These are phyloP conservation scores for Dipodomys spectabilis DNA, from an alignment of 2,113 vertebrate genomes.

Conservation along the genomic window DNA sequence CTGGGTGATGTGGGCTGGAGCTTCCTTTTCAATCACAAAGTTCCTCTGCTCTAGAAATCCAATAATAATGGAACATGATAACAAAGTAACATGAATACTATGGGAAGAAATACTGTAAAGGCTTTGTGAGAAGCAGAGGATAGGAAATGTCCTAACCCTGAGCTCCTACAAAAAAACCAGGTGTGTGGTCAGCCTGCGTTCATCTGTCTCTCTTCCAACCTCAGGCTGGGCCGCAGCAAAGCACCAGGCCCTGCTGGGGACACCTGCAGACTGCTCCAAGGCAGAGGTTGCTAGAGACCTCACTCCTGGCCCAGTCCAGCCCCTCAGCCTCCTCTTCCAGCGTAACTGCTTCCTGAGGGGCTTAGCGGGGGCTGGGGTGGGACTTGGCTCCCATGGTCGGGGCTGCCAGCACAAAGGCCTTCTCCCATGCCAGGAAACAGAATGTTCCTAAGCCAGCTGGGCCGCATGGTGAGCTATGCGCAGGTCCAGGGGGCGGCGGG, in stretches of 20 bases:
- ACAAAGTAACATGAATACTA: rapidly evolving
- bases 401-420: not conserved
- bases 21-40: not conserved
- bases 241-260: rapidly evolving
- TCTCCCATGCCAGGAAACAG: not conserved
- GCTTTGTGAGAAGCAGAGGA: not conserved
- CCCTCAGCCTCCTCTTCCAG: not conserved
- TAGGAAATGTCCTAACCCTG: not conserved
- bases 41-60: not conserved
- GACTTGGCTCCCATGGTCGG: rapidly evolving
- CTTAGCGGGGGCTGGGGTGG: not conserved
- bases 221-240: too few relatives aligned
- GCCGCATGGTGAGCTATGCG: too few relatives aligned
- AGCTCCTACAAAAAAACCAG: not conserved
- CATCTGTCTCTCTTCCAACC: too few relatives aligned
- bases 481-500: not conserved
- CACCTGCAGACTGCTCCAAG: too few relatives aligned
- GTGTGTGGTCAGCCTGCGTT: too few relatives aligned
- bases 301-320: not conserved
- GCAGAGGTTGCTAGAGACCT: not conserved
- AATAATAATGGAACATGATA: not conserved
- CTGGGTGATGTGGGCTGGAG: too few relatives aligned
- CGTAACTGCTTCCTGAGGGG: not conserved
- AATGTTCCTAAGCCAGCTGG: rapidly evolving
- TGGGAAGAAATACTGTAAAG: not conserved